Evolutionary conservation across 2,797 vertebrate species (phyloP), one percentile per base, ranked within the genome.

Genomic region (Gymnodraco acuticeps): DNA sequence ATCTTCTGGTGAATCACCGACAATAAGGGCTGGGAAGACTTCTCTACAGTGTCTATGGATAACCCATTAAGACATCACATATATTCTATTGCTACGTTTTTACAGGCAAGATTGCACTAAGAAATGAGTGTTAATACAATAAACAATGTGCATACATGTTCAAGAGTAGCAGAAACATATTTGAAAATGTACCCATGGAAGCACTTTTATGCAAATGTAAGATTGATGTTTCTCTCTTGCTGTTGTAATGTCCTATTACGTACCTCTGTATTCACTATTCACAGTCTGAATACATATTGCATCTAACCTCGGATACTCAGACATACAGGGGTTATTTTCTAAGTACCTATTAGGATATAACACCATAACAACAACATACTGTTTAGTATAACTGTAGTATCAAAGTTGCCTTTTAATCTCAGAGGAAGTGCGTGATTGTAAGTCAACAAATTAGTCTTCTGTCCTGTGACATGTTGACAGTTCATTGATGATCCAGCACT

Each of bases 271-370:
- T 85, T 75, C 10, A 64, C 50, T 61, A 60, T 90, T 90, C 89
- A 91, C 89, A 91, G 81, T 89, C 69, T 70, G 56, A 83, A 71
- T 23, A 74, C 55, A 59, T 38, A 47, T 62, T 16, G 70, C 60
- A 65, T 52, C 62, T 66, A 75, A 50, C 69, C 17, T 60, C 2
- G 23, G 3, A 38, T 54, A 5, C 6, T 46, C 27, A 71, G 42
- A 68, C 2, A 45, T 38, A 45, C 14, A 10, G 17, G 27, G 38
- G 12, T 51, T 64, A 17, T 45, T 31, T 59, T 41, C 12, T 70
- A 12, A 53, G 48, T 55, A 70, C 43, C 15, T 19, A 14, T 27
- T 11, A 38, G 16, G 45, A 61, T 55, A 43, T 10, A 48, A 48
- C 1, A 51, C 5, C 0, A 10, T 54, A 20, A 61, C 56, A 56